These are phyloP conservation scores for Miichthys miiuy DNA, from an alignment of 2,797 vertebrate genomes.

Conservation along the genomic window DNA sequence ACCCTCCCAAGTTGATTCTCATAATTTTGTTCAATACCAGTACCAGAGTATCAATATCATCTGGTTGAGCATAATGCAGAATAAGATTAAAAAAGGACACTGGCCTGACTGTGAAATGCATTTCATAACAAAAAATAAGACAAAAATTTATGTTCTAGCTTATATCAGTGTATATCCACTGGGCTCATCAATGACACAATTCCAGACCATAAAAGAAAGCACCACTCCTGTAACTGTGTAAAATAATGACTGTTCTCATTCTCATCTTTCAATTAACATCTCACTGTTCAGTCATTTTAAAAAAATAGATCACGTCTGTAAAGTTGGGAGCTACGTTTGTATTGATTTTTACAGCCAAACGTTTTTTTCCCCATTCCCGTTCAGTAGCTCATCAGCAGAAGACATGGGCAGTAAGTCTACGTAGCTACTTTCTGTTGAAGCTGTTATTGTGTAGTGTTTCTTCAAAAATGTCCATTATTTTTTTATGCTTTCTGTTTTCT, in stretches of 20 bases:
- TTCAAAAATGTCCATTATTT: neutral
- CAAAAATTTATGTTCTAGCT: slow-evolving; percentile 72
- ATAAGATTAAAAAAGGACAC: slow-evolving; percentile 47
- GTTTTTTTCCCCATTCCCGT: slow-evolving; percentile 27
- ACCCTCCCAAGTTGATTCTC: neutral
- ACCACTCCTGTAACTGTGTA: slow-evolving; percentile 49
- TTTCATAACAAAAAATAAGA: slow-evolving; percentile 16
- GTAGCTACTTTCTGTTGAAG: neutral
- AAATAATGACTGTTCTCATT: slow-evolving; percentile 46
- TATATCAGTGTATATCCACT: slow-evolving; percentile 75
- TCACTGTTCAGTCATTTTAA: slow-evolving; percentile 21
- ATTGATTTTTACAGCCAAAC: slow-evolving; percentile 16
- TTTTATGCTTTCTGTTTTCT: slow-evolving; percentile 31
- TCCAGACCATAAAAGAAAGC: slow-evolving; percentile 64
- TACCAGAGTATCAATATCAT: neutral
- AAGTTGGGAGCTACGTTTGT: slow-evolving; percentile 16
- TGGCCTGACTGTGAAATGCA: slow-evolving; percentile 51
- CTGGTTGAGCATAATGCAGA: slow-evolving; percentile 21
- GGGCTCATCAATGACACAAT: slow-evolving; percentile 51
- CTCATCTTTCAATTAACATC: slow-evolving; percentile 31
- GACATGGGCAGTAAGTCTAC: slow-evolving; percentile 18
- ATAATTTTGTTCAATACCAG: slow-evolving; percentile 17
- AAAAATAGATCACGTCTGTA: slow-evolving; percentile 24
- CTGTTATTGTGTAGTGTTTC: slow-evolving; percentile 22
- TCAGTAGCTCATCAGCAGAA: slow-evolving; percentile 53